Evolutionary conservation across 2,888 invertebrate genomes (phyloP), one percentile per base, ranked within the genome.

Genomic region (Microctonus hyperodae): DNA sequence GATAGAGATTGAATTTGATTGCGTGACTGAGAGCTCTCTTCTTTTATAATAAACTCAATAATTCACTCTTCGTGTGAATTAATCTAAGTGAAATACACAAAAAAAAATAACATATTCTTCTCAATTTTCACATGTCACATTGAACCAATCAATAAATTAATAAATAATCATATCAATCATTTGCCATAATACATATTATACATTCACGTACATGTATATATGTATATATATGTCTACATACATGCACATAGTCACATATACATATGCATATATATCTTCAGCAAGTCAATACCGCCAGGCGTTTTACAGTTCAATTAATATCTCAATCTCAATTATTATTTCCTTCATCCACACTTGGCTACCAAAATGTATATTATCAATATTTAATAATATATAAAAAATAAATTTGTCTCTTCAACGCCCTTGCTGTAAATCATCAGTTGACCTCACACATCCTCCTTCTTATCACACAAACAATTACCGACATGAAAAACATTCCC

Each of bases 371-470:
- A 0, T 7, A n/a, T 20, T 44, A 44, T 44, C 4, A 1, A 44
- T n/a, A 16, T 44, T 44, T 44, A 16, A 44, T 20, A 16, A 20
- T 16, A 16, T 44, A 44, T 9, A 16, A 16, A 44, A 9, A 44
- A 44, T 44, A 44, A 16, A 44, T 20, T 65, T 53, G 58, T 59
- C 20, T 51, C 44, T 64, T 70, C 62, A 37, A 68, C 67, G 60
- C 56, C 67, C 66, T 60, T n/a, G n/a, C 37, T 23, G 56, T 31
- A 20, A 20, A 58, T 61, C 69, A 73, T 76, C 78, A 78, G 78
- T 78, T 78, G 79, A 76, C 72, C 69, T 69, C 69, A 69, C 57
- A 68, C 60, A 57, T 57, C 50, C 72, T 65, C 69, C 73, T 69
- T 74, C n/a, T n/a, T n/a, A n/a, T n/a, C n/a, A n/a, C 70, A 72